Evolutionary conservation across 2,113 vertebrate genomes (phyloP).

Genomic region (Typhlomys cinereus): DNA sequence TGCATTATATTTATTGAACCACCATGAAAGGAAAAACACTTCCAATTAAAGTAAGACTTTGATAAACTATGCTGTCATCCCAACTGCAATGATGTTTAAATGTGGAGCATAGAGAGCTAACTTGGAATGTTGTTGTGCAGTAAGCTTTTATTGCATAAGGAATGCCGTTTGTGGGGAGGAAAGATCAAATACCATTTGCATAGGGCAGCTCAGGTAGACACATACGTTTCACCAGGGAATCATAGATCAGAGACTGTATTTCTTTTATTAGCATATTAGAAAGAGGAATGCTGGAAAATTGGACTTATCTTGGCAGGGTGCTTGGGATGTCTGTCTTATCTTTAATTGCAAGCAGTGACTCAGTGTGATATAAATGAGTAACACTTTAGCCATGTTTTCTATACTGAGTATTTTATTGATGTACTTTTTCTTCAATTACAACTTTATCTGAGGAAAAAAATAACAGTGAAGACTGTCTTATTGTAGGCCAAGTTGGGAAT

Average conservation of each 20-base stretch:
- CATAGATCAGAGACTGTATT: not conserved
- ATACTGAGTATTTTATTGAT: not conserved
- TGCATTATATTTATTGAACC: not conserved
- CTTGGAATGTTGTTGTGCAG: not conserved
- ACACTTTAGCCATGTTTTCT: not conserved
- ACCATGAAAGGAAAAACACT: not conserved
- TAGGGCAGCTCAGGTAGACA: not conserved
- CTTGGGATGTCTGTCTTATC: not conserved
- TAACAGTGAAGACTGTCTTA: not conserved
- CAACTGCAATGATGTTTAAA: not conserved
- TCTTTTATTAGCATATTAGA: not conserved
- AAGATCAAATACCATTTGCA: not conserved
- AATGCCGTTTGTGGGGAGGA: not conserved
- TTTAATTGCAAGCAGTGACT: not conserved
- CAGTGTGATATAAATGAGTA: not conserved
- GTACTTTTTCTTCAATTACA: not conserved
- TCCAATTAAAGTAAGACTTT: slow-evolving; percentile 27
- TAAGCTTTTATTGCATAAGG: not conserved
- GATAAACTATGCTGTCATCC: not conserved
- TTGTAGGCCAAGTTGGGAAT: too few relatives aligned
- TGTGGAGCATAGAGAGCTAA: not conserved
- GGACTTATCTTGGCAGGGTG: not conserved
- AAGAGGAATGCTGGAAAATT: not conserved
- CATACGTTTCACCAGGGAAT: not conserved
- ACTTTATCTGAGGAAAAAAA: slow-evolving; percentile 10